These are phyloP conservation scores for Cladorhizidae sp. DNA, from an alignment of 37 sponge, comb jelly and placozoan species.

Conservation along the genomic window DNA sequence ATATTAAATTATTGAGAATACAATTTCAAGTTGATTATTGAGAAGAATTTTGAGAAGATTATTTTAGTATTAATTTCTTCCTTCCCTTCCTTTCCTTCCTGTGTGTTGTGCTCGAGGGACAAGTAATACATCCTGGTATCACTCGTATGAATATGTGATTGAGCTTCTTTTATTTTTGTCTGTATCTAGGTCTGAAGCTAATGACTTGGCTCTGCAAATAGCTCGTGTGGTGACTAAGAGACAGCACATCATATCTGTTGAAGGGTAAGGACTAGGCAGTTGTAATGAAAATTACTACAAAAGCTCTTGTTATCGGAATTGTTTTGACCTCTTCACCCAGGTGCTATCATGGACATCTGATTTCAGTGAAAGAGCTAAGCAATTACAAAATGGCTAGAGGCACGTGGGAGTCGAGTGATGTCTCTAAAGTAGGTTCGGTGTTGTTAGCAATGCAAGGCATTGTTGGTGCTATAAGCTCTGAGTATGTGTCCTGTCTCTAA, in stretches of 20 bases:
- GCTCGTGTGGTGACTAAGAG: conserved; percentile 58
- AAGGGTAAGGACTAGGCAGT: conserved; percentile 52
- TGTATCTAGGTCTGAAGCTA: conserved; percentile 85
- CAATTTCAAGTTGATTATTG: too few relatives aligned
- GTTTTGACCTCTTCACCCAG: conserved; percentile 31
- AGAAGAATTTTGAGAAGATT: too few relatives aligned
- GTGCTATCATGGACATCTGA: conserved; percentile 85
- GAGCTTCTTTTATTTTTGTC: not conserved
- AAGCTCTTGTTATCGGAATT: not conserved
- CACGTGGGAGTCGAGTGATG: not conserved
- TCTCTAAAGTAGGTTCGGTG: not conserved
- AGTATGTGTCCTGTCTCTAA: too few relatives aligned
- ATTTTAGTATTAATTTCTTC: too few relatives aligned
- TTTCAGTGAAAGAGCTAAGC: conserved; percentile 50
- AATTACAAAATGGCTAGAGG: conserved; percentile 24
- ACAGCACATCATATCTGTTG: conserved; percentile 55
- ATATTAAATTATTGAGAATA: too few relatives aligned
- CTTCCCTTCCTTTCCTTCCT: too few relatives aligned
- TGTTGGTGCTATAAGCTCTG: too few relatives aligned
- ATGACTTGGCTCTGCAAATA: conserved; percentile 82
- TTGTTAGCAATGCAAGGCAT: too few relatives aligned
- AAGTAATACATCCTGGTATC: too few relatives aligned
- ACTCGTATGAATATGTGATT: too few relatives aligned
- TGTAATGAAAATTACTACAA: not conserved
- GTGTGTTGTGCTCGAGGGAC: too few relatives aligned